Conservation (phyloP, 2,113 vertebrate species). For the Callionymus lyra region DNA sequence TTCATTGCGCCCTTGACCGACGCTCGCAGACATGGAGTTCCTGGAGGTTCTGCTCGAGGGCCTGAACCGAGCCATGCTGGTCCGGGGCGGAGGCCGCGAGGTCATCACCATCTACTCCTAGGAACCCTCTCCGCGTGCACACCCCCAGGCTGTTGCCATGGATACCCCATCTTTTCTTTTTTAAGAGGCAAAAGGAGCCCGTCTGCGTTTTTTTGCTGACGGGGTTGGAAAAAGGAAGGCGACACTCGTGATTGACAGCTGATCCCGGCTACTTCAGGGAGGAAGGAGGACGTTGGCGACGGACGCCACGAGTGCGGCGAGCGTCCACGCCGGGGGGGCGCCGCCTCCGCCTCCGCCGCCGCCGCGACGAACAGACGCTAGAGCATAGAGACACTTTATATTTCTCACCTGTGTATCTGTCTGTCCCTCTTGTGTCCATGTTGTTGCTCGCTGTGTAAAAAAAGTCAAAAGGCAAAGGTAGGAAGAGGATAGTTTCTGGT, state of each 20-base stretch:
- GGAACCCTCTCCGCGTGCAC: slow-evolving; percentile 19
- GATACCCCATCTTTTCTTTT: slow-evolving; percentile 24
- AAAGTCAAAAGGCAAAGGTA: too few species aligned
- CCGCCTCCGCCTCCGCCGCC: neutral
- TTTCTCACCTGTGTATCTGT: slow-evolving; percentile 37
- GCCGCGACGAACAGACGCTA: slow-evolving; percentile 12
- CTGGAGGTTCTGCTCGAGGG: slow-evolving; percentile 92
- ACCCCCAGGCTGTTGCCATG: slow-evolving; percentile 21
- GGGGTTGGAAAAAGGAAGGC: slow-evolving; percentile 23
- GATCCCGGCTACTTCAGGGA: slow-evolving; percentile 6
- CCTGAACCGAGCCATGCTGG: slow-evolving; percentile 82
- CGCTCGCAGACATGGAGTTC: slow-evolving; percentile 87
- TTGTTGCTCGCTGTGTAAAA: slow-evolving; percentile 19
- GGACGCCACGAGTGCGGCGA: neutral
- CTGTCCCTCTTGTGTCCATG: slow-evolving; percentile 20
- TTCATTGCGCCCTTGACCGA: slow-evolving; percentile 54
- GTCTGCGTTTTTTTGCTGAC: slow-evolving; percentile 9
- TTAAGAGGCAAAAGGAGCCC: slow-evolving; percentile 10
- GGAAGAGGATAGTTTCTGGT: too few species aligned
- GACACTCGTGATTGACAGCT: slow-evolving; percentile 30
- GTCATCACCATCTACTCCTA: slow-evolving; percentile 97
- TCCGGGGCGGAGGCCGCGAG: slow-evolving; percentile 87
- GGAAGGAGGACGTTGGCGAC: slow-evolving; percentile 2
- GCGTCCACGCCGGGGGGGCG: slow-evolving; percentile 24
- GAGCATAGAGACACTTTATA: slow-evolving; percentile 57